phyloP scores from a whole-genome alignment of 1,140 invertebrate species.

The Nymphalis io region DNA sequence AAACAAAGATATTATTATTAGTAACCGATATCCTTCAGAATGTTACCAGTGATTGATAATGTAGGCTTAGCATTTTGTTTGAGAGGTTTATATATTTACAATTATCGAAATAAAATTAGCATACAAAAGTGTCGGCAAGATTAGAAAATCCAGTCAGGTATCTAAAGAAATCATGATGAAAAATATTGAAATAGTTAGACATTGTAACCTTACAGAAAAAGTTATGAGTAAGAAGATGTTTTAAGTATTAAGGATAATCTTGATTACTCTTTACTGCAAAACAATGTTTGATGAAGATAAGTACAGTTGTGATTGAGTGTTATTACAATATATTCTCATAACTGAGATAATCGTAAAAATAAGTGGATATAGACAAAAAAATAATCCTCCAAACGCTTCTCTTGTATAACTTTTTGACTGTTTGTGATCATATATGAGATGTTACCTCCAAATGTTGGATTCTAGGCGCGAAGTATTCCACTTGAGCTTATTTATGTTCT shows the following conservation, averaged over 20 bases:
- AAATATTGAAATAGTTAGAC: too few relatives aligned
- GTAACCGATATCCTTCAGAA: neutral
- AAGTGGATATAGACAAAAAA: slow-evolving; percentile 33
- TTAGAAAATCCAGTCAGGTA: too few relatives aligned
- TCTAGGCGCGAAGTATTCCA: slow-evolving; percentile 50
- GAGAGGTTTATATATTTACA: too few relatives aligned
- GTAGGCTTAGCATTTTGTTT: neutral
- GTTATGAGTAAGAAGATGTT: neutral
- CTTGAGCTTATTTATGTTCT: slow-evolving; percentile 60
- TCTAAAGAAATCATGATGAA: too few relatives aligned
- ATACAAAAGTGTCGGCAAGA: too few relatives aligned
- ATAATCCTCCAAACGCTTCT: slow-evolving; percentile 24
- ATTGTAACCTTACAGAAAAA: neutral
- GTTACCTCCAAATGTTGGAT: slow-evolving; percentile 37
- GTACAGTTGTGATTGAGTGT: slow-evolving; percentile 1
- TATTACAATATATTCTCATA: slow-evolving; percentile 5
- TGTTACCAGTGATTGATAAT: neutral
- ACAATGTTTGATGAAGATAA: neutral
- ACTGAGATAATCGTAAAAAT: slow-evolving; percentile 36
- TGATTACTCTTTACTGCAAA: too few relatives aligned
- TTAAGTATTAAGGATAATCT: too few relatives aligned
- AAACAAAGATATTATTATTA: neutral
- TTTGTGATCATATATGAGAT: slow-evolving; percentile 26
- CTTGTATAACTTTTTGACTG: slow-evolving; percentile 19
- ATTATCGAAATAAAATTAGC: too few relatives aligned